These are phyloP conservation scores for Alsophila aescularia DNA, from an alignment of 2,888 invertebrate genomes.

Conservation along the genomic window DNA sequence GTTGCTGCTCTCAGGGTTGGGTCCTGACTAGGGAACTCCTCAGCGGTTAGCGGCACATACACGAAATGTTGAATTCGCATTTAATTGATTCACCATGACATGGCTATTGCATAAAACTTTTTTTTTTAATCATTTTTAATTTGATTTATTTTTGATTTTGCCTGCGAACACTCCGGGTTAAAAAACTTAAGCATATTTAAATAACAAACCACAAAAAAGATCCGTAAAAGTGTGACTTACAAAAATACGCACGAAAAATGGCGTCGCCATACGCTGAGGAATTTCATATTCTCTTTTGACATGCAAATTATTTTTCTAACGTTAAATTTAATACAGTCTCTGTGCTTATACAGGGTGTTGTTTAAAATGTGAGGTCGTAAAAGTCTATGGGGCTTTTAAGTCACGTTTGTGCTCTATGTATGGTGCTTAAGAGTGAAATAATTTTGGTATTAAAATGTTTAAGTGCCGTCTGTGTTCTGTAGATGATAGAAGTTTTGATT, in stretches of 20 bases:
- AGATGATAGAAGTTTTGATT: background rate
- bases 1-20: too few species aligned
- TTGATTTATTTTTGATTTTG: too few species aligned
- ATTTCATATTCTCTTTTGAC: constrained; percentile 44
- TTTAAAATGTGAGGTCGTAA: constrained; percentile 28
- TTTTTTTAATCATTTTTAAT: too few species aligned
- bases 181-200: background rate
- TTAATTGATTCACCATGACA: too few species aligned
- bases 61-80: too few species aligned
- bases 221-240: constrained; percentile 28
- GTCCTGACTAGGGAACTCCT: too few species aligned
- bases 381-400: constrained; percentile 20
- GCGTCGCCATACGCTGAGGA: constrained; percentile 25
- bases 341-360: constrained; percentile 27
- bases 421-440: constrained; percentile 6
- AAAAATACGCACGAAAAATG: constrained; percentile 34
- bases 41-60: too few species aligned
- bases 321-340: constrained; percentile 42
- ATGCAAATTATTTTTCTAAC: constrained; percentile 45
- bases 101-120: too few species aligned
- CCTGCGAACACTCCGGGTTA: too few species aligned
- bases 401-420: constrained; percentile 19
- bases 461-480: background rate
- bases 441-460: constrained; percentile 16
- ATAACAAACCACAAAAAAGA: constrained; percentile 2